Conservation (phyloP, 2,888 invertebrate genomes). For the Abrostola triplasia region DNA sequence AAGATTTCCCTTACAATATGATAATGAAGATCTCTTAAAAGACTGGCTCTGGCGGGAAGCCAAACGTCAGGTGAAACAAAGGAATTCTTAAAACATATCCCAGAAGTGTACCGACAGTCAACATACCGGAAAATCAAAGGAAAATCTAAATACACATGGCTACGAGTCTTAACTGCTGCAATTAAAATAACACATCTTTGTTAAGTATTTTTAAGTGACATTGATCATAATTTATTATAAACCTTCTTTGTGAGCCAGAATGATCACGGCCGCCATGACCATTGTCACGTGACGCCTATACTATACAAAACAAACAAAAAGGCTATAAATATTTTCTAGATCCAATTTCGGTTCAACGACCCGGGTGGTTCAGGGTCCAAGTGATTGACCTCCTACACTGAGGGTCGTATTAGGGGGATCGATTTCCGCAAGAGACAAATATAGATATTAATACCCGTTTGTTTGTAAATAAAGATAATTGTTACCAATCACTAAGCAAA, state of each 20-base stretch:
- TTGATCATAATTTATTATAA: neutral
- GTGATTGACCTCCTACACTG: neutral
- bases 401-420: neutral
- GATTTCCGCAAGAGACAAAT: neutral
- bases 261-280: neutral
- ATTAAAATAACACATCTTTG: conserved; percentile 12
- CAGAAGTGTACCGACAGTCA: conserved; percentile 35
- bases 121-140: conserved; percentile 50
- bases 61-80: conserved; percentile 56
- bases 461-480: too few species aligned
- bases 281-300: neutral
- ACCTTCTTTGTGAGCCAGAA: conserved; percentile 2
- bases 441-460: neutral
- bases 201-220: neutral
- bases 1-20: conserved; percentile 19
- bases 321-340: too few species aligned
- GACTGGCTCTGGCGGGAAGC: conserved; percentile 39
- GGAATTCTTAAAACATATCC: conserved; percentile 33
- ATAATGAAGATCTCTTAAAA: conserved; percentile 32
- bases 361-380: too few species aligned
- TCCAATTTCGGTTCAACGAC: neutral
- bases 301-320: too few species aligned
- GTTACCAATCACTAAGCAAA: too few species aligned
- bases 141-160: conserved; percentile 21
- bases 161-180: conserved; percentile 10